These are phyloP conservation scores for Pleuronectes platessa DNA, from an alignment of 2,113 vertebrate species.

Conservation along the genomic window DNA sequence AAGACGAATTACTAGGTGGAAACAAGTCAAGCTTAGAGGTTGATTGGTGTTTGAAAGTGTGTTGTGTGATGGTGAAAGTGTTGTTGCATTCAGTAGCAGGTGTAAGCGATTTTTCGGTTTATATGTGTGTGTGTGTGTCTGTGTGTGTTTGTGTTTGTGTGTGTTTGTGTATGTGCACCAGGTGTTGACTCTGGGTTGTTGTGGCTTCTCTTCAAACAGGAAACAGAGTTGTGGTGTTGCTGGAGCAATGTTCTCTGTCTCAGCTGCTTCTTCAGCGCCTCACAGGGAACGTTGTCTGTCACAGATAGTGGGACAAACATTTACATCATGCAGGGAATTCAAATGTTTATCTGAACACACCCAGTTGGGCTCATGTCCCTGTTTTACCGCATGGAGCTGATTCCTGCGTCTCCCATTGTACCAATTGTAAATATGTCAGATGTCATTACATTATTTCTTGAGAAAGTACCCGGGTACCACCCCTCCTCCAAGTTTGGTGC, in stretches of 20 bases:
- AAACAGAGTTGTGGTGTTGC: constrained; percentile 53
- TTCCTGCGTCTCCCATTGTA: not conserved
- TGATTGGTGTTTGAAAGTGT: not conserved
- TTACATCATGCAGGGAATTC: constrained; percentile 1
- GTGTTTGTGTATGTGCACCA: constrained; percentile 12
- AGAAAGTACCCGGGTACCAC: too few species aligned
- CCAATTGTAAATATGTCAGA: too few species aligned
- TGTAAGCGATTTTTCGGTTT: constrained; percentile 17
- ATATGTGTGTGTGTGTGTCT: not conserved
- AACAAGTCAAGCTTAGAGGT: not conserved
- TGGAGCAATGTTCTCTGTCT: constrained; percentile 28
- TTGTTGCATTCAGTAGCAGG: constrained; percentile 26
- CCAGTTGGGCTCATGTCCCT: not conserved
- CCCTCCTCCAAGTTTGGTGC: too few species aligned
- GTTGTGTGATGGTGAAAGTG: not conserved
- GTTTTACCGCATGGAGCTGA: constrained; percentile 26
- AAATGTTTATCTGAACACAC: constrained; percentile 43
- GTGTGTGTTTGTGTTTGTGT: not conserved
- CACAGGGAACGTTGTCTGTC: constrained; percentile 12
- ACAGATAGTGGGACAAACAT: constrained; percentile 3
- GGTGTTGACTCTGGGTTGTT: constrained; percentile 68
- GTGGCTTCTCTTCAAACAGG: constrained; percentile 71
- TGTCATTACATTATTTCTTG: too few species aligned
- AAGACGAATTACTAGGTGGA: not conserved
- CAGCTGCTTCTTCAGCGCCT: constrained; percentile 7